These are phyloP conservation scores for Chelonoidis abingdonii DNA, from an alignment of 2,113 vertebrate species.

Conservation along the genomic window DNA sequence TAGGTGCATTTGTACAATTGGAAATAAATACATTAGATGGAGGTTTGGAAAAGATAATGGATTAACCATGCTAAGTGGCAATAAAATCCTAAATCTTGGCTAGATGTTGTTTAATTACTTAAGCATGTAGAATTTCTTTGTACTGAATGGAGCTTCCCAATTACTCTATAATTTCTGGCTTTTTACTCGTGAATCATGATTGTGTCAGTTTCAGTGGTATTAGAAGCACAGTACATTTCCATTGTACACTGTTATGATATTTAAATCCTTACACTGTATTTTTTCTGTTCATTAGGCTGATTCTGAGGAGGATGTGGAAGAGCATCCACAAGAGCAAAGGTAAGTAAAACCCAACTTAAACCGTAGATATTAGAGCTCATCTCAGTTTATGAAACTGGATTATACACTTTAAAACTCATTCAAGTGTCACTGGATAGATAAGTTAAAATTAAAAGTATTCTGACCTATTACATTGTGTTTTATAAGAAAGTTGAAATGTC, in stretches of 20 bases:
- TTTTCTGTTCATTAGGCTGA: slow-evolving; percentile 83
- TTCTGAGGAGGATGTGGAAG: slow-evolving; percentile 88
- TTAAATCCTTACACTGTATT: slow-evolving; percentile 41
- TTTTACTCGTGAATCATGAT: background rate
- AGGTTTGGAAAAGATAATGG: background rate
- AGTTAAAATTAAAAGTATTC: background rate
- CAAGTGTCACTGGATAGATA: background rate
- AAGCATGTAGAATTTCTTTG: background rate
- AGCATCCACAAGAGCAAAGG: slow-evolving; percentile 89
- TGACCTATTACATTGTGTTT: background rate
- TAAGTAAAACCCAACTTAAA: slow-evolving; percentile 67
- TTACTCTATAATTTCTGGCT: background rate
- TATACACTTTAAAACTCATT: background rate
- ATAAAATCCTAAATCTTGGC: background rate
- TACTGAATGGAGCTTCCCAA: background rate
- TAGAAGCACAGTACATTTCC: background rate
- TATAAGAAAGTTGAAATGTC: background rate
- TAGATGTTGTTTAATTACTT: background rate
- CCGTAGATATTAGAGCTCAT: background rate
- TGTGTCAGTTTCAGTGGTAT: background rate
- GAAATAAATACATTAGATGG: background rate
- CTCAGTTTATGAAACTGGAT: background rate
- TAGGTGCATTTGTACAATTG: background rate
- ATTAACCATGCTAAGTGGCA: background rate
- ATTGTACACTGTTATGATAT: background rate